Conservation (phyloP, 2,113 vertebrate genomes). For the Oreochromis aureus region DNA sequence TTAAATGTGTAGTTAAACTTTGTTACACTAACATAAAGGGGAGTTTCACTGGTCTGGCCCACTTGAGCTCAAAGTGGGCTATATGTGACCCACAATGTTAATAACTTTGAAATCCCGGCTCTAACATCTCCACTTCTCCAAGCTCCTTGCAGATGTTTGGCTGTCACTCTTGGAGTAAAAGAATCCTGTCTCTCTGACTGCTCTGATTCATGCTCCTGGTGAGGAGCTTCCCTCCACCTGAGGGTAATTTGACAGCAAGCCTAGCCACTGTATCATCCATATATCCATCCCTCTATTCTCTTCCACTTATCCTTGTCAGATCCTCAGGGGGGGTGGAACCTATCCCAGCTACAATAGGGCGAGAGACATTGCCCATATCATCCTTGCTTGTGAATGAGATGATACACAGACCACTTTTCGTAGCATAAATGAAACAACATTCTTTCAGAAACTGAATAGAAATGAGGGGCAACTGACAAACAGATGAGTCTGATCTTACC, state of each 20-base stretch:
- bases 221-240: not conserved
- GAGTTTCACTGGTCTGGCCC: not conserved
- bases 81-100: not conserved
- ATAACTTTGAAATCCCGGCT: not conserved
- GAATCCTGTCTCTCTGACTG: not conserved
- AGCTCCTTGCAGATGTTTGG: not conserved
- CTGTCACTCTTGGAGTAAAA: not conserved
- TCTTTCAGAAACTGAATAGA: not conserved
- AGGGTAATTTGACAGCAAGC: not conserved
- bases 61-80: not conserved
- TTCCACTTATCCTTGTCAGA: not conserved
- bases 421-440: not conserved
- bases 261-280: not conserved
- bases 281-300: not conserved
- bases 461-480: not conserved
- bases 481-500: slow-evolving; percentile 60
- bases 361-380: not conserved
- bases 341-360: not conserved
- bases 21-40: not conserved
- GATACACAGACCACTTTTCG: not conserved
- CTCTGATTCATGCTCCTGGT: not conserved
- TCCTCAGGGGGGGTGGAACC: not conserved
- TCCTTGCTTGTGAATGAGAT: not conserved
- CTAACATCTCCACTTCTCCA: not conserved
- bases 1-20: not conserved